Evolutionary conservation across 2,888 invertebrate species (phyloP).

Genomic region (Endotricha flammealis): DNA sequence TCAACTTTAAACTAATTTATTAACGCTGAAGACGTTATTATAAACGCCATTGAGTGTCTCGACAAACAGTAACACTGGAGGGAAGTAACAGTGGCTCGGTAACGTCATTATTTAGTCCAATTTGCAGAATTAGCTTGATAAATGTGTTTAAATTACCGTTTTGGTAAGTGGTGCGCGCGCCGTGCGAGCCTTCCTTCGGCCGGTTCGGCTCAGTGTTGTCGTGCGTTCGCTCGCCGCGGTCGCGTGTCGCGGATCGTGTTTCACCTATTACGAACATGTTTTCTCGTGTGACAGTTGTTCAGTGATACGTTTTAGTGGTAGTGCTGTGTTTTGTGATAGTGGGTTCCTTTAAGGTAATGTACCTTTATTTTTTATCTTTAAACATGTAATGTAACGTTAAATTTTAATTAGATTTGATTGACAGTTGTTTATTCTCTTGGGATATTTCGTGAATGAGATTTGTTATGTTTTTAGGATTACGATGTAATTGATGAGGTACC

Average conservation of each 20-base stretch:
- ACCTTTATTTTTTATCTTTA: constrained; percentile 6
- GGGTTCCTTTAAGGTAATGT: constrained; percentile 27
- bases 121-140: constrained; percentile 72
- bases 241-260: constrained; percentile 24
- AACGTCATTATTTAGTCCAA: constrained; percentile 73
- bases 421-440: constrained; percentile 10
- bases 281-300: constrained; percentile 19
- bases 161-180: constrained; percentile 69
- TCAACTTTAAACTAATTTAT: constrained; percentile 59
- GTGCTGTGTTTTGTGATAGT: constrained; percentile 32
- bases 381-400: too few relatives aligned
- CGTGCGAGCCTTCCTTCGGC: constrained; percentile 42
- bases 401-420: constrained; percentile 15
- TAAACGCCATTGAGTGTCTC: constrained; percentile 47
- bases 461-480: constrained; percentile 21
- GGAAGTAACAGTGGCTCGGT: constrained; percentile 44
- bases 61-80: constrained; percentile 42
- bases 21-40: constrained; percentile 52
- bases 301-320: constrained; percentile 30
- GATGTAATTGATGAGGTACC: constrained; percentile 37
- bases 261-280: constrained; percentile 20
- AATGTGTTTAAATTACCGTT: constrained; percentile 73
- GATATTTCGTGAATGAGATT: constrained; percentile 2
- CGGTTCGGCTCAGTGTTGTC: constrained; percentile 49
- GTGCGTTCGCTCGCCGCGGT: constrained; percentile 32